A percentile compares a stretch with the other conserved stretches of the same genome.
Evolutionary conservation across 2,888 invertebrate species (phyloP).

Genomic region (Nomada ferruginata): DNA sequence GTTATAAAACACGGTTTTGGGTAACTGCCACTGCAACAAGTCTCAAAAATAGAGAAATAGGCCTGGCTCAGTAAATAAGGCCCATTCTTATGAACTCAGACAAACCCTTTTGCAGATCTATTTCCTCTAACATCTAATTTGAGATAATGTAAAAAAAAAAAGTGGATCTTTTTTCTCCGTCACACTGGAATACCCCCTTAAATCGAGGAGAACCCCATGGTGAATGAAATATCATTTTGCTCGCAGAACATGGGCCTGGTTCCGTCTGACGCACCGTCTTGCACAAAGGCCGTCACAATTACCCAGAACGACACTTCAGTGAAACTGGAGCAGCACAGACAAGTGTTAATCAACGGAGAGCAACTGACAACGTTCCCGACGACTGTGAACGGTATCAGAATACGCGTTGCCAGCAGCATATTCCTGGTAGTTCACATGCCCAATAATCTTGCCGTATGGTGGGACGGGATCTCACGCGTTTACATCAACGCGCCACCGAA

Average conservation of each 20-base stretch:
- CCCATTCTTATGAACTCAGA: too few relatives aligned
- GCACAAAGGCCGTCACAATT: conserved; percentile 92
- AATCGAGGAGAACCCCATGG: too few relatives aligned
- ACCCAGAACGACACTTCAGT: conserved; percentile 86
- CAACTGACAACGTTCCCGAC: conserved; percentile 89
- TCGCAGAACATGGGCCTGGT: conserved; percentile 87
- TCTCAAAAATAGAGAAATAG: too few relatives aligned
- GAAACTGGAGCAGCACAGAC: conserved; percentile 91
- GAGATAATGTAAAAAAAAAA: too few relatives aligned
- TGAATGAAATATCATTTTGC: conserved; percentile 10
- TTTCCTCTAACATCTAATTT: too few relatives aligned
- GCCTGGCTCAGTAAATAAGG: too few relatives aligned
- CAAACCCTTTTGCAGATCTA: too few relatives aligned
- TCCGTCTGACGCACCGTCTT: conserved; percentile 88
- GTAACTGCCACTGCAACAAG: too few relatives aligned
- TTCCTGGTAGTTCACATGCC: conserved; percentile 90
- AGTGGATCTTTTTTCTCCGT: too few relatives aligned
- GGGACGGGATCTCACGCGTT: conserved; percentile 94
- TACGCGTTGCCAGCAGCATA: conserved; percentile 91
- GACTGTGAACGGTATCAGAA: conserved; percentile 86
- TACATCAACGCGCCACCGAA: conserved; percentile 92
- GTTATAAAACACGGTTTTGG: too few relatives aligned
- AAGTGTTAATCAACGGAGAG: conserved; percentile 89
- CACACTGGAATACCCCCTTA: too few relatives aligned
- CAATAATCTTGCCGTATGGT: conserved; percentile 92